Evolutionary conservation across 1,140 invertebrate genomes (phyloP), one percentile per base, ranked within the genome.

Genomic region (Diabrotica undecimpunctata): DNA sequence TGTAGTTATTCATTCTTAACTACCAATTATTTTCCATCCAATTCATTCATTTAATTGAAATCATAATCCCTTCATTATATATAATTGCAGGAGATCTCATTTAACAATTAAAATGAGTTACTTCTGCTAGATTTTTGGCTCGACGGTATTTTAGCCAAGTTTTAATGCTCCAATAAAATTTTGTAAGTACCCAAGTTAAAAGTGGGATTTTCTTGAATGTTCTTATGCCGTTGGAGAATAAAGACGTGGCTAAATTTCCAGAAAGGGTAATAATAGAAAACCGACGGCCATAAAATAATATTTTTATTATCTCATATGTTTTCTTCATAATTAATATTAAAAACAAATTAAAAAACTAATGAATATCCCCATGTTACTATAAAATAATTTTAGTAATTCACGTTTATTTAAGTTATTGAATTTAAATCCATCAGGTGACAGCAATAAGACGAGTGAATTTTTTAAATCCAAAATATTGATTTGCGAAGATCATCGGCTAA

Each of bases 61-160:
- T 46, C 5, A 46, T 46, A 46, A 46, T 46, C 41, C 41, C 41
- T 10, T n/a, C 41, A 46, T 46, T n/a, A 46, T 8, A 46, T 46
- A 46, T 46, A 46, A 46, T 46, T 46, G 41, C 41, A 46, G 41
- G 41, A 46, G 41, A 46, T 46, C 41, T 46, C 41, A 46, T 46
- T 46, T n/a, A 46, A 46, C 41, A 46, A 46, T 46, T 46, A 46
- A 46, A 46, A 46, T 46, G 41, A 46, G 41, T 10, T n/a, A 46
- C 41, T 46, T 46, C 41, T 6, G n/a, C 41, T 8, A 46, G 41
- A 46, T 46, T 46, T 46, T 46, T n/a, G 41, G 41, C n/a, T 10
- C 8, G 8, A 46, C n/a, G n/a, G 41, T 46, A 46, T 46, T 46
- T 46, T 6, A 46, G 8, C 41, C 41, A 46, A 46, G 41, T 46